Evolutionary conservation across 2,113 vertebrate genomes (phyloP).

Genomic region (Chunga burmeisteri): DNA sequence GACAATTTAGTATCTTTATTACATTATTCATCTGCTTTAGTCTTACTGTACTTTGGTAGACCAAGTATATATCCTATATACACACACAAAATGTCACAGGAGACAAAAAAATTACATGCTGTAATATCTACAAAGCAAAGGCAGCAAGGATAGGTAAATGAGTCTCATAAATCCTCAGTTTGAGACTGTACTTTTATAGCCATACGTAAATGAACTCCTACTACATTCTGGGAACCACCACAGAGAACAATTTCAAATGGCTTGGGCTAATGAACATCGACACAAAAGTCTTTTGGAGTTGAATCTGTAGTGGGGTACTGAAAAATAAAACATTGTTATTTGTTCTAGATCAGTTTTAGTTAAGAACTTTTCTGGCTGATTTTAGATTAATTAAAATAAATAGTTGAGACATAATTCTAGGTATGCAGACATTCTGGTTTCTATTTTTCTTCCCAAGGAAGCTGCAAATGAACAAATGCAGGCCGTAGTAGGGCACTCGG

Average conservation of each 20-base stretch:
- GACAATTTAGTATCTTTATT: background rate
- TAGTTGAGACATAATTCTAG: background rate
- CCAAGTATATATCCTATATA: background rate
- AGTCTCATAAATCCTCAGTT: background rate
- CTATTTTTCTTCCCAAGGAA: background rate
- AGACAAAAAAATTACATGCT: background rate
- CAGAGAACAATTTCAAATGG: background rate
- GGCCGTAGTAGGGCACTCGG: background rate
- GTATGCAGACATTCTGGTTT: background rate
- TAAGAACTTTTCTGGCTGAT: background rate
- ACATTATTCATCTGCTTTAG: background rate
- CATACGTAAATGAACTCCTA: background rate
- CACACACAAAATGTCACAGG: background rate
- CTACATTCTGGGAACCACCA: background rate
- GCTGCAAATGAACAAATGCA: background rate
- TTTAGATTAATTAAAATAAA: background rate
- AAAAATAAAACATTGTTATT: background rate
- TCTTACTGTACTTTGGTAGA: background rate
- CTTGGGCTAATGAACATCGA: background rate
- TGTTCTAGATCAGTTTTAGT: background rate
- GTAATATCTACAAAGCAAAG: background rate
- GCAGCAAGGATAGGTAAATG: background rate
- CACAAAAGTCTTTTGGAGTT: background rate
- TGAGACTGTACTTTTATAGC: background rate
- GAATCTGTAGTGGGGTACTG: background rate